Conservation (phyloP, 2,113 vertebrate species). For the human (Homo sapiens) region DNA sequence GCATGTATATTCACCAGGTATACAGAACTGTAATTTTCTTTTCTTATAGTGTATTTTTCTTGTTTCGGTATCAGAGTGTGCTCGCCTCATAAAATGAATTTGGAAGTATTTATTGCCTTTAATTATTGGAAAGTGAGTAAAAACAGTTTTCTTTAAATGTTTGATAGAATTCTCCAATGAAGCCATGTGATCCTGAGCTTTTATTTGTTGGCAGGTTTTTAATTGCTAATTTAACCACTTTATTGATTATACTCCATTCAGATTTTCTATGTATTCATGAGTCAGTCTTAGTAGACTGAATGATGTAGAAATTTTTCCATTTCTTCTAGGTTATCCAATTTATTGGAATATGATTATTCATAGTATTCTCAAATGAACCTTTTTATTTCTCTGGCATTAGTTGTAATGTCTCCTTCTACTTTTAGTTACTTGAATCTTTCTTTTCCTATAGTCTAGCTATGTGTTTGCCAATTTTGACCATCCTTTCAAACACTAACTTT, state of each 20-base stretch:
- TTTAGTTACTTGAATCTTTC: neutral
- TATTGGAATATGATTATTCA: neutral
- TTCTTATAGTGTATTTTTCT: neutral
- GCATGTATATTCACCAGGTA: neutral
- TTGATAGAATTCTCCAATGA: neutral
- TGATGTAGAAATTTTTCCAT: neutral
- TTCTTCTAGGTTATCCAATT: neutral
- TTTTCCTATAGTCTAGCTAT: neutral
- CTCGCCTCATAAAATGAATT: neutral
- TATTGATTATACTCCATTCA: neutral
- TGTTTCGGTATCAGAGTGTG: neutral
- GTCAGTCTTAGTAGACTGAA: neutral
- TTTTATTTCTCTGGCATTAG: neutral
- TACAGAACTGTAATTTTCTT: neutral
- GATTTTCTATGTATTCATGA: neutral
- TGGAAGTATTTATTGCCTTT: neutral
- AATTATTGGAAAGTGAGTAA: neutral
- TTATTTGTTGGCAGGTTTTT: neutral
- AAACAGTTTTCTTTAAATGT: neutral
- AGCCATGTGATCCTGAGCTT: neutral
- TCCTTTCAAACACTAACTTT: neutral
- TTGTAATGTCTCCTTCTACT: neutral
- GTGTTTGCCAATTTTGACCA: neutral
- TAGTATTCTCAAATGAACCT: neutral
- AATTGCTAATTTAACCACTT: neutral